phyloP scores from a whole-genome alignment of 2,113 vertebrate species.

The Numenius arquata region DNA sequence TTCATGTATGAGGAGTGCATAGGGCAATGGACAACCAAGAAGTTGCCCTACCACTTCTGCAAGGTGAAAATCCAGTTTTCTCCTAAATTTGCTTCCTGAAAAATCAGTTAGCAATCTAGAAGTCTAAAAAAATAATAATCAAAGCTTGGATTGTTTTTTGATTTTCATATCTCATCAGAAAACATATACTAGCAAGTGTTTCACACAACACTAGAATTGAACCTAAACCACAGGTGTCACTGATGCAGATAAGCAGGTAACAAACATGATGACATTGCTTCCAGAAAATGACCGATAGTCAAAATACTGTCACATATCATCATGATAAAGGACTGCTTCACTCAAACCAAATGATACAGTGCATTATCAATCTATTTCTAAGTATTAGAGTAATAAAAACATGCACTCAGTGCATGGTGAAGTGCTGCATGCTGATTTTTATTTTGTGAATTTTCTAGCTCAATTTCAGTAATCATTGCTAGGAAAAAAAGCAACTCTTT shows the following conservation, averaged over 20 bases:
- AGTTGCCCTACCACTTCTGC: not conserved
- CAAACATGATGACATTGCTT: not conserved
- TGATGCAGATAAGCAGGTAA: not conserved
- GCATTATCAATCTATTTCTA: not conserved
- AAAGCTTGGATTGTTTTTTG: not conserved
- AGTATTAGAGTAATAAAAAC: not conserved
- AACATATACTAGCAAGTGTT: not conserved
- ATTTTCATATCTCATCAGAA: not conserved
- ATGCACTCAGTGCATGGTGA: not conserved
- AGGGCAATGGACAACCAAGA: not conserved
- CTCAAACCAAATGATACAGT: not conserved
- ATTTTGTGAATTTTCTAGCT: not conserved
- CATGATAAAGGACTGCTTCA: not conserved
- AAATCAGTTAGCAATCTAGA: not conserved
- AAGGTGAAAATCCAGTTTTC: not conserved
- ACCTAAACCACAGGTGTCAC: not conserved
- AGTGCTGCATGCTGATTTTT: not conserved
- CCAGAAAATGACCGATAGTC: not conserved
- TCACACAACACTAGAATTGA: not conserved
- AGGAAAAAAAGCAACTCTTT: not conserved
- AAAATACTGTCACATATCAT: not conserved
- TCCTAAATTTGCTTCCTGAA: not conserved
- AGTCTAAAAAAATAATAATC: not conserved
- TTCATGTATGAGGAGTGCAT: not conserved
- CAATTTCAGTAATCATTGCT: not conserved